Percentiles rank a stretch among this genome's conserved stretches.
These are phyloP conservation scores for Nomada hirtipes DNA, from an alignment of 2,888 invertebrate species.

Conservation along the genomic window DNA sequence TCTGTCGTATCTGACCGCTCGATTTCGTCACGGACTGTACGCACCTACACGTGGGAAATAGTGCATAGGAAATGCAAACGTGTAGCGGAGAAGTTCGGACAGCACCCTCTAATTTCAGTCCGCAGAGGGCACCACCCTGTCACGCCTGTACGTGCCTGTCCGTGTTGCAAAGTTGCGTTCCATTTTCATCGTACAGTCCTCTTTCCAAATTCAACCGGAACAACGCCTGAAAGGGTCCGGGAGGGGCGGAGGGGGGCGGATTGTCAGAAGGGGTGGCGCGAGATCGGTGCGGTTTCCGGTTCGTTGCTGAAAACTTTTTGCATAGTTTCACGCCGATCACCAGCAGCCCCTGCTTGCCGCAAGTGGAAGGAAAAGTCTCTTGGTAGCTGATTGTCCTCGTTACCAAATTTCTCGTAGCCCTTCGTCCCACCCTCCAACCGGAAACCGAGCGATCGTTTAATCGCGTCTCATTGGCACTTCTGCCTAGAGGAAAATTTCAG, in stretches of 20 bases:
- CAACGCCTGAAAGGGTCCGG: conserved; percentile 61
- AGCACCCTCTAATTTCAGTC: conserved; percentile 79
- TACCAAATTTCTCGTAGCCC: conserved; percentile 40
- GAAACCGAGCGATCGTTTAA: conserved; percentile 4
- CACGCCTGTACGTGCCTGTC: conserved; percentile 73
- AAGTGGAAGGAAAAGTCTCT: conserved; percentile 58
- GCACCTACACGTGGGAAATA: conserved; percentile 76
- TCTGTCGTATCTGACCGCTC: conserved; percentile 5
- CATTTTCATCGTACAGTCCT: conserved; percentile 71
- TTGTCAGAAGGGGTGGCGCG: neutral
- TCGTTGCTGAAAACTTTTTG: conserved; percentile 62
- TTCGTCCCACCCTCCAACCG: neutral
- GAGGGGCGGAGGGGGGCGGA: neutral
- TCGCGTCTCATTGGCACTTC: neutral
- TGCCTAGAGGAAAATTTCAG: too few relatives aligned
- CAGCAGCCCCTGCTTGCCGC: conserved; percentile 2
- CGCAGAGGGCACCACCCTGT: conserved; percentile 78
- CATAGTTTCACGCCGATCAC: conserved; percentile 50
- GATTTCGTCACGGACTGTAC: conserved; percentile 70
- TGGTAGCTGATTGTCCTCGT: conserved; percentile 56
- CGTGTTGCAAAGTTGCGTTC: conserved; percentile 75
- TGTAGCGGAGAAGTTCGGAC: conserved; percentile 79
- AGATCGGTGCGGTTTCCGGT: conserved; percentile 62
- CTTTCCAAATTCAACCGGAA: conserved; percentile 72
- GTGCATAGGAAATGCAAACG: conserved; percentile 81